phyloP scores from a whole-genome alignment of 2,888 invertebrate genomes.

The Ectemnius continuus region DNA sequence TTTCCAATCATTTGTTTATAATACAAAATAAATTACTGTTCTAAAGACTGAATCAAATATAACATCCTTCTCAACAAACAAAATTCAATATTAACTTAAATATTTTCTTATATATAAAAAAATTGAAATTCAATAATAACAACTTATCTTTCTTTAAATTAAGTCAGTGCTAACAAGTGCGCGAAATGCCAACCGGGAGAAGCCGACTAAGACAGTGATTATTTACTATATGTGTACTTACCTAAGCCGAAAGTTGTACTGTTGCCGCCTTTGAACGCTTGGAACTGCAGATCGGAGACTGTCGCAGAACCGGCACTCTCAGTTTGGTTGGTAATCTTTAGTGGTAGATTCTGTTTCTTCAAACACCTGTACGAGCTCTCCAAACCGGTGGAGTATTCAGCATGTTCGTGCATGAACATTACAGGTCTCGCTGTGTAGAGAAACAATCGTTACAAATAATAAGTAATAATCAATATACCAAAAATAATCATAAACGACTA shows the following conservation, averaged over 20 bases:
- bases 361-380: conserved; percentile 87
- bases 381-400: conserved; percentile 82
- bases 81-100: no score
- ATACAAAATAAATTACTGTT: neutral
- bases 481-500: no score
- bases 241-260: conserved; percentile 83
- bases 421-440: conserved; percentile 70
- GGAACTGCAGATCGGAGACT: conserved; percentile 84
- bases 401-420: conserved; percentile 78
- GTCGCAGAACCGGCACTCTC: conserved; percentile 79
- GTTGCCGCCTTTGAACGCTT: conserved; percentile 84
- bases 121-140: no score
- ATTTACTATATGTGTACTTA: conserved; percentile 72
- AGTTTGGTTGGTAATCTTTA: conserved; percentile 75
- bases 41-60: neutral
- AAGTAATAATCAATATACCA: no score
- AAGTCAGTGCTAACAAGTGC: no score
- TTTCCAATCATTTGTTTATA: neutral
- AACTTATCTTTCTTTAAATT: no score
- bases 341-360: conserved; percentile 80
- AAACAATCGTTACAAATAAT: neutral
- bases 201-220: no score
- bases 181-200: no score
- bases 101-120: no score
- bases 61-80: no score